Percentiles rank a stretch among this genome's conserved stretches.
phyloP scores from a whole-genome alignment of 2,797 vertebrate species.

The Myotis vivesi region DNA sequence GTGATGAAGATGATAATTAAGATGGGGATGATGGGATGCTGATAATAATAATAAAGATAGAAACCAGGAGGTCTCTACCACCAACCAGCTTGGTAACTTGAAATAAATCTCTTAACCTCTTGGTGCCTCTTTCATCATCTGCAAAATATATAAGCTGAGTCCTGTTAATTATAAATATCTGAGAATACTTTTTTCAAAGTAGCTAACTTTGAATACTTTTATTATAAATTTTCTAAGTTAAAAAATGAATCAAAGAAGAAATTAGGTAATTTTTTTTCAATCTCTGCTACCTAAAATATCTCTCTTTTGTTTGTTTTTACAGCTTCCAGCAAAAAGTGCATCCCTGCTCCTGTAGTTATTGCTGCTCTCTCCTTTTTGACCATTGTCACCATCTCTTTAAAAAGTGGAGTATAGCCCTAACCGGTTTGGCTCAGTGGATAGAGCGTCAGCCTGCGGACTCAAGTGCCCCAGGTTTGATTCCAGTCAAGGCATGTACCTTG shows the following conservation, averaged over 20 bases:
- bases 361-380: constrained; percentile 9
- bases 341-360: background rate
- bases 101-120: background rate
- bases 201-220: background rate
- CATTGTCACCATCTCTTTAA: constrained; percentile 3
- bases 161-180: background rate
- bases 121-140: background rate
- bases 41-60: background rate
- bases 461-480: no score
- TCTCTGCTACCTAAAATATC: background rate
- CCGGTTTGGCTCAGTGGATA: no score
- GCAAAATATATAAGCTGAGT: background rate
- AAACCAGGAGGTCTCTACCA: background rate
- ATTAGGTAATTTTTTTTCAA: background rate
- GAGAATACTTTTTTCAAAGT: background rate
- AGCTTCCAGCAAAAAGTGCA: constrained; percentile 57
- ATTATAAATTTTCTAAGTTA: background rate
- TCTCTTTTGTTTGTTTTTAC: constrained; percentile 7
- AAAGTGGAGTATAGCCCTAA: background rate
- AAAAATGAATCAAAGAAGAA: background rate
- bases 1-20: background rate
- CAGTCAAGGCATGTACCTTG: no score
- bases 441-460: no score
- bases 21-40: background rate
- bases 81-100: no score